Conservation (phyloP, 2,888 invertebrate species). For the Tigriopus californicus region DNA sequence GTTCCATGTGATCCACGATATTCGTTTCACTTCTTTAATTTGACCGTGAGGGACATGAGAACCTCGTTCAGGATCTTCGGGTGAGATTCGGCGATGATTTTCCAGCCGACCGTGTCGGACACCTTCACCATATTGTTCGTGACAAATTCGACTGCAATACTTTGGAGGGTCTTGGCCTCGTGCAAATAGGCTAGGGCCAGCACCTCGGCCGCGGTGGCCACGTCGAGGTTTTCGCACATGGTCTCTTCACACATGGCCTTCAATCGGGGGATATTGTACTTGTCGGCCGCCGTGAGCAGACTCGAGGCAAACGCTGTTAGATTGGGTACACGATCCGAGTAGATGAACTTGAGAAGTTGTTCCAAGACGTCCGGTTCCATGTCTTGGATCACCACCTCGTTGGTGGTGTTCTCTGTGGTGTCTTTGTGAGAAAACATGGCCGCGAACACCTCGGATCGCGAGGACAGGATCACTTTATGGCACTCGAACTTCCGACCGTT, state of each 20-base stretch:
- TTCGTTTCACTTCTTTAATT: not conserved
- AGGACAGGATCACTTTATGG: conserved; percentile 5
- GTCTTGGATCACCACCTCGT: conserved; percentile 3
- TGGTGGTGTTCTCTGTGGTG: conserved; percentile 2
- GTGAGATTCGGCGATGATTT: not conserved
- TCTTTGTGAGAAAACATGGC: conserved; percentile 12
- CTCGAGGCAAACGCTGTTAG: not conserved
- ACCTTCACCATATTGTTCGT: conserved; percentile 4
- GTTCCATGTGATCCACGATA: too few species aligned
- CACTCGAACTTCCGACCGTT: not conserved
- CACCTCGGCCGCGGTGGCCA: conserved; percentile 3
- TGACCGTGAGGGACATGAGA: not conserved
- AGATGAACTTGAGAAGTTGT: conserved; percentile 1
- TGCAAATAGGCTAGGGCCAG: conserved; percentile 8
- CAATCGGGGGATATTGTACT: conserved; percentile 8
- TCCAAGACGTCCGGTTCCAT: conserved; percentile 3
- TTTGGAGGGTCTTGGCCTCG: conserved; percentile 3
- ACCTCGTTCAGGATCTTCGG: conserved; percentile 5
- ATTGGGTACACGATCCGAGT: conserved; percentile 1
- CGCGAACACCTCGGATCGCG: conserved; percentile 7
- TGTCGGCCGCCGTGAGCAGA: conserved; percentile 2
- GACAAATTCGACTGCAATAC: conserved; percentile 1
- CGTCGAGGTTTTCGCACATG: conserved; percentile 1
- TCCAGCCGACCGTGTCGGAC: conserved; percentile 7
- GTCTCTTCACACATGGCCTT: conserved; percentile 4